Conservation (phyloP, 2,113 vertebrate genomes). For the Colossoma macropomum region DNA sequence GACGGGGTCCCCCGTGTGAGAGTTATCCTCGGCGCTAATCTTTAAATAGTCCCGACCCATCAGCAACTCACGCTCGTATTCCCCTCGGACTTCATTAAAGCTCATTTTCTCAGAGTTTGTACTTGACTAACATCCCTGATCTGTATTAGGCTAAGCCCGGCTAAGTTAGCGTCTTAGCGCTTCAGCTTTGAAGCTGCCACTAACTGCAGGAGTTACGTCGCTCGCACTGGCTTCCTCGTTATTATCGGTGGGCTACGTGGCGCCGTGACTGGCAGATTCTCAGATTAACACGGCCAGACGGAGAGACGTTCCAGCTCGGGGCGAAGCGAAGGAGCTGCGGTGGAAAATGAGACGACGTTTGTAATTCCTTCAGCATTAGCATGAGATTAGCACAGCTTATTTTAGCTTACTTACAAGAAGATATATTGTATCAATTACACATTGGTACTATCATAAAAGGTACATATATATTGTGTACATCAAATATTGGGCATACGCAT, state of each 20-base stretch:
- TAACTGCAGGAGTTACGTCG: background rate
- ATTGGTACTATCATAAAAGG: too few relatives aligned
- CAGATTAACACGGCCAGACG: slow-evolving; percentile 37
- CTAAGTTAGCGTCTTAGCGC: slow-evolving; percentile 46
- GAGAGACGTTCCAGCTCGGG: too few relatives aligned
- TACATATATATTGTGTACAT: too few relatives aligned
- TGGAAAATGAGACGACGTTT: too few relatives aligned
- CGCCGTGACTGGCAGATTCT: slow-evolving; percentile 38
- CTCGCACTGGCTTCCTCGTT: background rate
- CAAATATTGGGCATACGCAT: too few relatives aligned
- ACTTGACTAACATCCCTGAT: slow-evolving; percentile 36
- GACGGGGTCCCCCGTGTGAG: background rate
- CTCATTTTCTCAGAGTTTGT: slow-evolving; percentile 30
- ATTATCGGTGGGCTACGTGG: background rate
- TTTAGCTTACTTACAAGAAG: too few relatives aligned
- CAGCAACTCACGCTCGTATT: background rate
- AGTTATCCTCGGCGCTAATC: slow-evolving; percentile 11
- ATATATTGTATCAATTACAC: too few relatives aligned
- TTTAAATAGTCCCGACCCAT: slow-evolving; percentile 18
- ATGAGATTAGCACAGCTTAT: too few relatives aligned
- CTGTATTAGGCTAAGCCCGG: slow-evolving; percentile 46
- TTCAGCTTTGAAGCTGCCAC: slow-evolving; percentile 47
- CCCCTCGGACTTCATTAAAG: slow-evolving; percentile 52
- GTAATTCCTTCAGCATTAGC: too few relatives aligned
- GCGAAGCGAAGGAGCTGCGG: too few relatives aligned